These are phyloP conservation scores for Volucella zonaria DNA, from an alignment of 2,888 invertebrate species.

Conservation along the genomic window DNA sequence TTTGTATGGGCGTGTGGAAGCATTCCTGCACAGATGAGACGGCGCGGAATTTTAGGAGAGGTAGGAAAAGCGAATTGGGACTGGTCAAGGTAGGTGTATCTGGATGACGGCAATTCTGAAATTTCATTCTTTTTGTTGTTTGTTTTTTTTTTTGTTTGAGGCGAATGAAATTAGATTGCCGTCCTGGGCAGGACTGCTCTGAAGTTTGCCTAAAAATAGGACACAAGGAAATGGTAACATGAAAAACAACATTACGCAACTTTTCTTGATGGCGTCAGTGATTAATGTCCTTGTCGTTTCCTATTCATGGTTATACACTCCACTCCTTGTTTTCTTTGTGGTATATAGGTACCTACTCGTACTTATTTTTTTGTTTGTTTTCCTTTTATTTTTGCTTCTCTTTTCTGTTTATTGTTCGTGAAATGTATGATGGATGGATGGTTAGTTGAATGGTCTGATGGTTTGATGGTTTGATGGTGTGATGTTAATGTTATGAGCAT, in stretches of 20 bases:
- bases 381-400: too few relatives aligned
- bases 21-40: constrained; percentile 14
- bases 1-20: background rate
- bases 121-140: constrained; percentile 1
- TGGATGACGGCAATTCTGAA: constrained; percentile 8
- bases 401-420: constrained; percentile 35
- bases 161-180: background rate
- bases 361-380: background rate
- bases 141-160: background rate
- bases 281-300: background rate
- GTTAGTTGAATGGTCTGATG: constrained; percentile 15
- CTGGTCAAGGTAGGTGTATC: constrained; percentile 44
- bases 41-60: background rate
- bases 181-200: background rate
- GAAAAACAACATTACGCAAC: background rate
- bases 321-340: too few relatives aligned
- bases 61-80: constrained; percentile 22
- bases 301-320: background rate
- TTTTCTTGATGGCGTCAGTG: constrained; percentile 7
- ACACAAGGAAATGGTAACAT: background rate
- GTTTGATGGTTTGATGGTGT: constrained; percentile 29
- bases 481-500: constrained; percentile 17
- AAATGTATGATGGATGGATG: constrained; percentile 29
- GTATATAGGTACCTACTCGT: background rate
- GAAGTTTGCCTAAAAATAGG: constrained; percentile 12